These are phyloP conservation scores for Podarcis siculus DNA, from an alignment of 2,797 vertebrate species.

Conservation along the genomic window DNA sequence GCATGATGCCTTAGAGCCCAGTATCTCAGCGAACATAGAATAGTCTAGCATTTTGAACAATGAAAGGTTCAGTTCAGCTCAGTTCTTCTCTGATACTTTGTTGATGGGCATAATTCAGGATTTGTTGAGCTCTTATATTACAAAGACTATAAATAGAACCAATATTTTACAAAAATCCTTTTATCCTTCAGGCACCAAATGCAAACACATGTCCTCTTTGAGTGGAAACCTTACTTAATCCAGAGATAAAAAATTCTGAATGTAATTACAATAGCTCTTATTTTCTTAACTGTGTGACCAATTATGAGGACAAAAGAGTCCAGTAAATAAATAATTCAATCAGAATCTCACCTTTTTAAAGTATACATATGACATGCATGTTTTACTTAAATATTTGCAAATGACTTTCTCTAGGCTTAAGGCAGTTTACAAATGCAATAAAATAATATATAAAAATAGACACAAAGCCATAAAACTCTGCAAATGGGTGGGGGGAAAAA, in stretches of 20 bases:
- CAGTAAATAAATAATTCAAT: neutral
- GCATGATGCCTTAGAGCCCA: neutral
- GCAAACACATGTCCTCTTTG: slow-evolving; percentile 43
- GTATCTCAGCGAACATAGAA: slow-evolving; percentile 4
- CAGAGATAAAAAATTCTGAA: slow-evolving; percentile 35
- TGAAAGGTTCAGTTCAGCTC: neutral
- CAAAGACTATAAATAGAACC: slow-evolving; percentile 47
- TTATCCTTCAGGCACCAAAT: slow-evolving; percentile 48
- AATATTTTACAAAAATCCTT: slow-evolving; percentile 48
- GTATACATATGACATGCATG: neutral
- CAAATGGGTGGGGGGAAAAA: no score
- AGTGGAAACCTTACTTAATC: slow-evolving; percentile 41
- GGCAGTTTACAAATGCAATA: neutral
- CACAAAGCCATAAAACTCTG: neutral
- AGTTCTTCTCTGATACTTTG: slow-evolving; percentile 19
- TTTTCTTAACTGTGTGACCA: slow-evolving; percentile 22
- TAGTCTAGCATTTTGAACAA: neutral
- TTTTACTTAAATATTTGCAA: neutral
- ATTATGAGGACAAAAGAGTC: slow-evolving; percentile 10
- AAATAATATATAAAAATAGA: neutral
- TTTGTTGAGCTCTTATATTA: slow-evolving; percentile 25
- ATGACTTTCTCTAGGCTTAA: neutral
- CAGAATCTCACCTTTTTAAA: neutral
- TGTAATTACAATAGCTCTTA: slow-evolving; percentile 39
- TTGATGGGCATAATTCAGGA: slow-evolving; percentile 19